Conservation (phyloP, 2,113 vertebrate genomes). For the Agapornis roseicollis region DNA sequence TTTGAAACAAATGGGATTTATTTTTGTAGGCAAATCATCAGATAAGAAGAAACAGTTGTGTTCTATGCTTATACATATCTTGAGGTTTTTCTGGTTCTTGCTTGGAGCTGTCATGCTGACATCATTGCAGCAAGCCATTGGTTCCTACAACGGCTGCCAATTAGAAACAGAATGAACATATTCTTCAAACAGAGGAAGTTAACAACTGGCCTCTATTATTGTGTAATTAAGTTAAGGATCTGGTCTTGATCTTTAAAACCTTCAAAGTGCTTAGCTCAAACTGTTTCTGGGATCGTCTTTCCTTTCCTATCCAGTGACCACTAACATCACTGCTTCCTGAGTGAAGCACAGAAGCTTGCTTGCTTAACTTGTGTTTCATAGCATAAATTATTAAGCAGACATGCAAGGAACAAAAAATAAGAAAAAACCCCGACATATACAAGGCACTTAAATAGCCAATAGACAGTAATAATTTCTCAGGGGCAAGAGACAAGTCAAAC, state of each 20-base stretch:
- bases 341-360: neutral
- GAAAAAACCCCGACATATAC: neutral
- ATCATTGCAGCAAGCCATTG: neutral
- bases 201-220: slow-evolving; percentile 36
- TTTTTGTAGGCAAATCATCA: neutral
- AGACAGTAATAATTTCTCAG: neutral
- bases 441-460: neutral
- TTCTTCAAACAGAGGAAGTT: slow-evolving; percentile 27
- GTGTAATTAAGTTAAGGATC: slow-evolving; percentile 32
- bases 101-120: slow-evolving; percentile 6
- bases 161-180: slow-evolving; percentile 20
- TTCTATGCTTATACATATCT: neutral
- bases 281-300: neutral
- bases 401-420: neutral
- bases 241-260: slow-evolving; percentile 38
- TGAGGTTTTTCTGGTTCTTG: neutral
- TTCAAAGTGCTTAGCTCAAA: neutral
- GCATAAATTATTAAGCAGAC: neutral
- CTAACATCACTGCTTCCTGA: neutral
- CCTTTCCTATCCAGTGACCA: neutral
- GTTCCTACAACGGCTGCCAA: neutral
- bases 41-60: slow-evolving; percentile 15
- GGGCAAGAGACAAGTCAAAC: neutral
- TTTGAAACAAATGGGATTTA: neutral
- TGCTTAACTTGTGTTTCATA: slow-evolving; percentile 5